Percentiles rank a stretch among this genome's conserved stretches.
Conservation (phyloP, 1,140 invertebrate genomes). For the Himalopsyche phryganea region DNA sequence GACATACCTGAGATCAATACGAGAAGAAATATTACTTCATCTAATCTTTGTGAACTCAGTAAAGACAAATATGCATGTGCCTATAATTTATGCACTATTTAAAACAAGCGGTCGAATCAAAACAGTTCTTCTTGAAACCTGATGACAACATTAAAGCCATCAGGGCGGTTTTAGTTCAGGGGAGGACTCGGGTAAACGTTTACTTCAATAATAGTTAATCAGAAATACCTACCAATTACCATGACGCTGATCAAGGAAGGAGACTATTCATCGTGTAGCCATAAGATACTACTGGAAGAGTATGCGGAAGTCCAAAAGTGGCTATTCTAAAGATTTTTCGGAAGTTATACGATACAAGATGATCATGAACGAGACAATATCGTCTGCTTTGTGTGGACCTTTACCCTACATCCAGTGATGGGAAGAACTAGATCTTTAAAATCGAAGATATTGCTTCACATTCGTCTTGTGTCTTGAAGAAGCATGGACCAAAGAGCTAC, state of each 20-base stretch:
- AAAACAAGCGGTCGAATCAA: not conserved
- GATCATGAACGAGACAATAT: not conserved
- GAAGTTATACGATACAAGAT: not conserved
- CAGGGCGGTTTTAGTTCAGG: constrained; percentile 3
- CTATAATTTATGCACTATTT: too few relatives aligned
- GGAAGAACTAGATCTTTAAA: too few relatives aligned
- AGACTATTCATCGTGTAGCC: not conserved
- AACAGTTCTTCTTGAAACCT: not conserved
- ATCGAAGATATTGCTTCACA: constrained; percentile 37
- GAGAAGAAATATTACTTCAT: too few relatives aligned
- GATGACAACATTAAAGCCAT: constrained; percentile 1
- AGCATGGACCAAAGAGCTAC: constrained; percentile 1
- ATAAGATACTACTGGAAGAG: not conserved
- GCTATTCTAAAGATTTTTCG: not conserved
- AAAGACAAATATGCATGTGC: too few relatives aligned
- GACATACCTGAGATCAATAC: too few relatives aligned
- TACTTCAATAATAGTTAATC: not conserved
- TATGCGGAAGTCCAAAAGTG: too few relatives aligned
- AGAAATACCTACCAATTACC: not conserved
- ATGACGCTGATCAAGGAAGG: not conserved
- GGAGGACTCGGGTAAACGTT: not conserved
- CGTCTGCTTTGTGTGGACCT: not conserved
- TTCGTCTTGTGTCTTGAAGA: constrained; percentile 14
- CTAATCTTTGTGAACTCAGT: too few relatives aligned
- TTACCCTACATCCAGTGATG: not conserved